These are phyloP conservation scores for Disparrhopalites patrizii DNA, from an alignment of 2,888 invertebrate species.

Conservation along the genomic window DNA sequence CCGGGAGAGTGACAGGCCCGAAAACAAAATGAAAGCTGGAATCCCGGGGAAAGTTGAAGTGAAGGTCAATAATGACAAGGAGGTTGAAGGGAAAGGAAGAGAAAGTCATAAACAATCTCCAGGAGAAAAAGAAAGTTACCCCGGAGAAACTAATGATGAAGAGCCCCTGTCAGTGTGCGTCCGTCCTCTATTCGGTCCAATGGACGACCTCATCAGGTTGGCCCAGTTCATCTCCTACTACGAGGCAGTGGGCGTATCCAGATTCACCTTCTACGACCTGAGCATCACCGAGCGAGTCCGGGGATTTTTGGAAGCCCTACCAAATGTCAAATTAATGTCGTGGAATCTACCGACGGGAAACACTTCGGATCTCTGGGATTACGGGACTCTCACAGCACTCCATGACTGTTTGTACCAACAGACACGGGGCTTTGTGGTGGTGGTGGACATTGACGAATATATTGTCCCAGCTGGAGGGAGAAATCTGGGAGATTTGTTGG, in stretches of 20 bases:
- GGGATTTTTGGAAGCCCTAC: constrained; percentile 27
- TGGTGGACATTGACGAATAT: constrained; percentile 84
- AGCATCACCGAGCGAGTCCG: constrained; percentile 37
- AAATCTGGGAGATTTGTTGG: neutral
- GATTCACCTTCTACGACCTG: constrained; percentile 43
- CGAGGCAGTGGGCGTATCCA: constrained; percentile 38
- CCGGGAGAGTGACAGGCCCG: no score
- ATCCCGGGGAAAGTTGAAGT: no score
- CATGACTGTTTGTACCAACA: constrained; percentile 90
- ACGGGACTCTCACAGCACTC: constrained; percentile 66
- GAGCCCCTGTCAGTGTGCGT: constrained; percentile 49
- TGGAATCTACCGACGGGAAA: constrained; percentile 48
- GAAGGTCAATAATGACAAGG: neutral
- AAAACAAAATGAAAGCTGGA: no score
- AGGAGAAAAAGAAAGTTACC: no score
- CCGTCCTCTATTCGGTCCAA: constrained; percentile 49
- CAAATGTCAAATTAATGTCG: constrained; percentile 16
- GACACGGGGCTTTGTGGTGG: constrained; percentile 76
- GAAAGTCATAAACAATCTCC: no score
- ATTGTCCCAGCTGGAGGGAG: constrained; percentile 57
- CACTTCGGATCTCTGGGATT: constrained; percentile 46
- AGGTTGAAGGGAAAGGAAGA: no score
- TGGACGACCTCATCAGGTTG: constrained; percentile 41
- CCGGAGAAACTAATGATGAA: no score
- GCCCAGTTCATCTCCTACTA: constrained; percentile 49